Percentiles rank a stretch among this genome's conserved stretches.
phyloP scores from a whole-genome alignment of 2,888 invertebrate species.

The Drosophila bunnanda region DNA sequence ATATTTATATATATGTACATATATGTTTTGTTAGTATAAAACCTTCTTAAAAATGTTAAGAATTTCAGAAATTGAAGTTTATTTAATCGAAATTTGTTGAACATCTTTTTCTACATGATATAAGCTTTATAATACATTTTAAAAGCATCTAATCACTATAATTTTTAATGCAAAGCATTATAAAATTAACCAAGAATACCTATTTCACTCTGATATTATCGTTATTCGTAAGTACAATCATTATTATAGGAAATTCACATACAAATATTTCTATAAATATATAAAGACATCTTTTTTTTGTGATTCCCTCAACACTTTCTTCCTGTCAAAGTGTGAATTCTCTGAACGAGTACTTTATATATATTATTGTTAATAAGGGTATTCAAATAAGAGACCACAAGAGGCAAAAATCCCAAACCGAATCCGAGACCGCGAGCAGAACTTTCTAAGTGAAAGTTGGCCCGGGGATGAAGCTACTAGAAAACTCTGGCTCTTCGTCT shows the following conservation, averaged over 20 bases:
- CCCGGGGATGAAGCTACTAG: constrained; percentile 69
- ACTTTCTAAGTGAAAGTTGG: constrained; percentile 84
- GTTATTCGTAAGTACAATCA: neutral
- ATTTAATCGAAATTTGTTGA: too few relatives aligned
- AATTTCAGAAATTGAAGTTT: too few relatives aligned
- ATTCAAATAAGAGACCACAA: constrained; percentile 42
- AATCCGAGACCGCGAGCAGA: constrained; percentile 77
- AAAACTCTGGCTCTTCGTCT: constrained; percentile 58
- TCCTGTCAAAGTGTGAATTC: constrained; percentile 9
- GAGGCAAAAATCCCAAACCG: constrained; percentile 49
- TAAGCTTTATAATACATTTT: too few relatives aligned
- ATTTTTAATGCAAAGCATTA: neutral
- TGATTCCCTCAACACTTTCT: neutral
- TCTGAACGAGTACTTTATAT: neutral
- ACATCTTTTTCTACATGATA: too few relatives aligned
- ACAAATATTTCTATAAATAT: too few relatives aligned
- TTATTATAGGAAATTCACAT: neutral
- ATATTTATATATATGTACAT: too few relatives aligned
- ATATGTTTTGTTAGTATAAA: too few relatives aligned
- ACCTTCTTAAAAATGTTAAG: too few relatives aligned
- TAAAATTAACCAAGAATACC: neutral
- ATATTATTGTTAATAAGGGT: constrained; percentile 15
- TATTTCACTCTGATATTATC: neutral
- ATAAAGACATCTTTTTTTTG: neutral
- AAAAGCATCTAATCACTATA: too few relatives aligned